phyloP scores from a whole-genome alignment of 2,888 invertebrate species.

The Athetis lepigone region DNA sequence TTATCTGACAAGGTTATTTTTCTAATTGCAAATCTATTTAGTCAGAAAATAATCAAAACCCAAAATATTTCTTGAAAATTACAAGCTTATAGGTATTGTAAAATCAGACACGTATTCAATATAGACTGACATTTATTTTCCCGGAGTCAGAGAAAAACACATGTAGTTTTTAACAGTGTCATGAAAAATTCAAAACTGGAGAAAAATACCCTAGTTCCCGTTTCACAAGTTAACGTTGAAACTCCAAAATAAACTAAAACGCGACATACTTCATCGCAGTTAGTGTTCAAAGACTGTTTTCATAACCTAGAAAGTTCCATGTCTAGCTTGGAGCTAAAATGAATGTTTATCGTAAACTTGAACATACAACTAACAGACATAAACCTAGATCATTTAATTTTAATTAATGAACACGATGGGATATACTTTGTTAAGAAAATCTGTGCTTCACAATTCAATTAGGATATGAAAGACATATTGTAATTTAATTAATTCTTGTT shows the following conservation, averaged over 20 bases:
- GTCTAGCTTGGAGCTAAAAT: conserved; percentile 22
- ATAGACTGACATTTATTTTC: too few relatives aligned
- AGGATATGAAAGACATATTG: too few relatives aligned
- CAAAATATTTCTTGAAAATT: too few relatives aligned
- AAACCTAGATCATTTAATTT: conserved; percentile 26
- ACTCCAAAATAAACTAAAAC: conserved; percentile 27
- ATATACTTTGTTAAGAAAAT: not conserved
- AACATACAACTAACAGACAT: conserved; percentile 8
- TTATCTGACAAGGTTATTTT: too few relatives aligned
- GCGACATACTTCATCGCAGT: conserved; percentile 35
- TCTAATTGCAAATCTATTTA: too few relatives aligned
- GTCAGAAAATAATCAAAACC: too few relatives aligned
- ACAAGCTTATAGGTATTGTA: too few relatives aligned
- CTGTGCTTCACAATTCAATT: not conserved
- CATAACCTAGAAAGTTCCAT: conserved; percentile 36
- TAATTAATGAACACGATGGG: conserved; percentile 20
- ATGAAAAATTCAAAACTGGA: too few relatives aligned
- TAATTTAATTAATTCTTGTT: too few relatives aligned
- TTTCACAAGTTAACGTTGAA: not conserved
- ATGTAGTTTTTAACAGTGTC: too few relatives aligned
- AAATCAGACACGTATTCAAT: too few relatives aligned
- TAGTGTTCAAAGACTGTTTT: conserved; percentile 36
- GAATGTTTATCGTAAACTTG: conserved; percentile 31
- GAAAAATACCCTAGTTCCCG: not conserved
- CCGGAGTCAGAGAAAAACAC: too few relatives aligned